Evolutionary conservation across 2,797 vertebrate genomes (phyloP), one percentile per base, ranked within the genome.

Genomic region (Triplophysa bombifrons): DNA sequence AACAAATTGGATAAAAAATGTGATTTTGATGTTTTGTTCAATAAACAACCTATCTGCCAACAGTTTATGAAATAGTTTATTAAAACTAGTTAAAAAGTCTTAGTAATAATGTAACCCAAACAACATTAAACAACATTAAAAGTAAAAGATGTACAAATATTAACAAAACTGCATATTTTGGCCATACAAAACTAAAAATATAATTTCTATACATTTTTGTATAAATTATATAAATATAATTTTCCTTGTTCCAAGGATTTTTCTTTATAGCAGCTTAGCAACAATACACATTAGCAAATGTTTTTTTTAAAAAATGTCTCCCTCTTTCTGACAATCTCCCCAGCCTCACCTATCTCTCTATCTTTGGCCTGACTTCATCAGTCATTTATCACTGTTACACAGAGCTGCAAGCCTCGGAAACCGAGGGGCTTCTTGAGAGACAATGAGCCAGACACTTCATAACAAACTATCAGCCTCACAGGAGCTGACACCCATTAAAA

Each of bases 401-500:
- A 8, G 56, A 73, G 75, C 65, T 83, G 64, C 53, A 72, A 55
- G 63, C 70, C 58, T 74, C 34, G 74, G 38, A 80, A 66, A 63
- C 46, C 41, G 46, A 27, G 22, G 17, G 27, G 58, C 79, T 71
- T 74, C 76, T 66, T 82, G 73, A n/a, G 65, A 80, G 68, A 77
- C 58, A 63, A 63, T 79, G 44, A 81, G 22, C 20, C 61, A 77
- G 80, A 85, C 76, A 76, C 56, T 70, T 64, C 53, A 74, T 80
- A 73, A 82, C 51, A 75, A 80, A 78, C 73, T 75, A 72, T 20
- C 55, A 60, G 69, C 72, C 80, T 72, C 51, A 56, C 70, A 84
- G 61, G 80, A 76, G 67, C 82, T 76, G 77, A 74, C 74, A 78
- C 46, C 77, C 44, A 78, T 80, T 77, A 83, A 80, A 85, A 72